Evolutionary conservation across 2,888 invertebrate species (phyloP), one percentile per base, ranked within the genome.

Genomic region (Scaptodrosophila latifasciaeformis): DNA sequence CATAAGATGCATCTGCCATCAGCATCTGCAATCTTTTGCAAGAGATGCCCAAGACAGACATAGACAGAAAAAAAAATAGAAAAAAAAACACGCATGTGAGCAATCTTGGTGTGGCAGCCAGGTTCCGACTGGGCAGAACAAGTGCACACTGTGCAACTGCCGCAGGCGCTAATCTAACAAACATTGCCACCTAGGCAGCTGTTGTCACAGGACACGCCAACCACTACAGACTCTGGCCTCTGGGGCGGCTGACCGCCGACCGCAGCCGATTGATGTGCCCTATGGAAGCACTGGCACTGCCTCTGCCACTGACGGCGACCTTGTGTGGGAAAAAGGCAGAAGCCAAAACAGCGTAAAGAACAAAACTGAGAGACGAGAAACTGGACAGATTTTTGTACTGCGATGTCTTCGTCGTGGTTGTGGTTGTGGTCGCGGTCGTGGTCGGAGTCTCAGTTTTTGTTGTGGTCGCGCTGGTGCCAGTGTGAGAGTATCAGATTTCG

Each of bases 401-500:
- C 24, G 24, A 5, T 7, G 3, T 3, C 24, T 7, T 24, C 35
- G 31, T 46, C 21, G 30, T 9, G 3, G 40, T 15, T 12, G 4
- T 18, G 10, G 27, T 10, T 39, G 48, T 34, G 19, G 17, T 24
- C 18, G 19, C 5, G 17, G 12, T 31, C 52, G 44, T 45, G 27
- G 21, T 30, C 53, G 30, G 39, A 53, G 31, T 46, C 21, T 27
- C n/a, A 6, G 40, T 15, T 12, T 12, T 18, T 2, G 27, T 10
- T 39, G 48, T 34, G 19, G 17, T 24, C 18, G 19, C 5, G 17
- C 6, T 31, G 48, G 44, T 45, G 27, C 47, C 45, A 42, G 59
- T 62, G 60, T 52, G 61, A 63, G 63, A 81, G 85, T 86, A 86
- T 86, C 85, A 86, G 83, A 85, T 86, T 86, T 86, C 85, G 74